These are phyloP conservation scores for Rhabdornis inornatus DNA, from an alignment of 2,113 vertebrate genomes.

Conservation along the genomic window DNA sequence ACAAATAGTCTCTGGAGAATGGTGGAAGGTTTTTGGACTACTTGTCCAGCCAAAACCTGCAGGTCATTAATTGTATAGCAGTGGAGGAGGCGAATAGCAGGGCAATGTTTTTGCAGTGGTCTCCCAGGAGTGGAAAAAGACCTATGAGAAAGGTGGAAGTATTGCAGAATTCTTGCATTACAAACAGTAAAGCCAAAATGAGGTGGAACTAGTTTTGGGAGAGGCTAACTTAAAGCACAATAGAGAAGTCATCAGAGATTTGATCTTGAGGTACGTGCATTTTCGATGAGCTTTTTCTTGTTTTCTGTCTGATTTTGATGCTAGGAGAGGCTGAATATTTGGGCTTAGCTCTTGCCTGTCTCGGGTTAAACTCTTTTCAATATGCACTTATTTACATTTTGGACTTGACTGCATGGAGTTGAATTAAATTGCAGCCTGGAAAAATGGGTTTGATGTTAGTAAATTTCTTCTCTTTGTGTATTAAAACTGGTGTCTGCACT, in stretches of 20 bases:
- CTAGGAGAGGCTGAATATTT: not conserved
- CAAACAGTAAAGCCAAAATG: not conserved
- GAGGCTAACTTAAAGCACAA: not conserved
- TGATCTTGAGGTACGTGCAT: not conserved
- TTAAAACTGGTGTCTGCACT: not conserved
- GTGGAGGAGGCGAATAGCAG: not conserved
- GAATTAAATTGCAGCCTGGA: not conserved
- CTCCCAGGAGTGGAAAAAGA: not conserved
- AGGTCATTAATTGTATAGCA: not conserved
- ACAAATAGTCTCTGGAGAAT: not conserved
- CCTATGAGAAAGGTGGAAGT: not conserved
- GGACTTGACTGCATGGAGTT: not conserved
- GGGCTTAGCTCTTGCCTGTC: not conserved
- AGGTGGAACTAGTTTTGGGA: not conserved
- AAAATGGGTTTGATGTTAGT: not conserved
- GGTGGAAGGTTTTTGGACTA: not conserved
- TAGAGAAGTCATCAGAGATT: not conserved
- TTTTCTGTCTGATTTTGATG: not conserved
- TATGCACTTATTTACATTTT: not conserved
- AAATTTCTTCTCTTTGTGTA: not conserved
- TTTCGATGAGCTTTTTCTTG: not conserved
- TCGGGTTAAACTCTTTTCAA: not conserved
- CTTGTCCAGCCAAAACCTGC: not conserved
- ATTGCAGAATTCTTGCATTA: not conserved
- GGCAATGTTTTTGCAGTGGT: not conserved